A percentile compares a stretch with the other conserved stretches of the same genome.
phyloP scores from a whole-genome alignment of 2,888 invertebrate species.

The Nomada lathburiana region DNA sequence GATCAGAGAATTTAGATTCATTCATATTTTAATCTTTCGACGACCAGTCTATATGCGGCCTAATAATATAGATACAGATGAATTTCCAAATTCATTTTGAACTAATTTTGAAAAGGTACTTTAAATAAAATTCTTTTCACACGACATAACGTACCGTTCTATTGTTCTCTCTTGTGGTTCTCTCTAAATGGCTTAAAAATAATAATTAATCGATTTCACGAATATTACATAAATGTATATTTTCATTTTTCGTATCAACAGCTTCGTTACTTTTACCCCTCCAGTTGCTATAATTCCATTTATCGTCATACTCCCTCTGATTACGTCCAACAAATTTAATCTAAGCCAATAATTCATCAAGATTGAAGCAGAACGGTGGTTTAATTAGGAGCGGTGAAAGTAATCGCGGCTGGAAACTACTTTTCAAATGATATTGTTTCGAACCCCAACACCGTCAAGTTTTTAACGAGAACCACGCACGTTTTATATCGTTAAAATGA shows the following conservation, averaged over 20 bases:
- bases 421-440: constrained; percentile 23
- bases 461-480: constrained; percentile 38
- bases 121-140: no score
- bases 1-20: no score
- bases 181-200: no score
- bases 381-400: constrained; percentile 24
- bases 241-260: neutral
- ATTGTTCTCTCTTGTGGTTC: no score
- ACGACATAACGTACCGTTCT: no score
- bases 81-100: no score
- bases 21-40: no score
- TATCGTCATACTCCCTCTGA: neutral
- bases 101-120: no score
- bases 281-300: neutral
- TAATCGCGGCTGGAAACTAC: constrained; percentile 10
- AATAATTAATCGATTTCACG: no score
- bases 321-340: constrained; percentile 28
- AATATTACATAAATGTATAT: neutral
- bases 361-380: constrained; percentile 26
- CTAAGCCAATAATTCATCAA: constrained; percentile 15
- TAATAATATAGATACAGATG: no score
- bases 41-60: no score
- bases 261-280: neutral
- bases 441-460: constrained; percentile 20
- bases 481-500: constrained; percentile 5